Evolutionary conservation across 2,113 vertebrate genomes (phyloP).

Genomic region (Mastomys natalensis): DNA sequence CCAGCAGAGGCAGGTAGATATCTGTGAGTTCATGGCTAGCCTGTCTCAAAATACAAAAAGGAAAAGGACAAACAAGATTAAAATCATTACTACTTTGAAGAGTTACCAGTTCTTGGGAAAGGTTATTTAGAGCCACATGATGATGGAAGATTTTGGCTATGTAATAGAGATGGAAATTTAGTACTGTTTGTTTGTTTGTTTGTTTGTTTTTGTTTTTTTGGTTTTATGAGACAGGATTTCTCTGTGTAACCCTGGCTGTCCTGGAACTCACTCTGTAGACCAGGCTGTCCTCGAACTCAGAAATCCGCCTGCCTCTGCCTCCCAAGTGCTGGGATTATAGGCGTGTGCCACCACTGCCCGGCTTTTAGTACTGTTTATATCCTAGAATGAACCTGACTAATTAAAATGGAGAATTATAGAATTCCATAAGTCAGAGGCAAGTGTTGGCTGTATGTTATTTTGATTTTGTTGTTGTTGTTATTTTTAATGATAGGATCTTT

Average conservation of each 20-base stretch:
- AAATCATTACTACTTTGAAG: neutral
- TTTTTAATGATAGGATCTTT: neutral
- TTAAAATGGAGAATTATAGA: neutral
- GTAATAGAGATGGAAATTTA: neutral
- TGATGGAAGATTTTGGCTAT: neutral
- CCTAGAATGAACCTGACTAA: neutral
- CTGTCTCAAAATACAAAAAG: no score
- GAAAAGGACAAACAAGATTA: neutral
- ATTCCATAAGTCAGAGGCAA: neutral
- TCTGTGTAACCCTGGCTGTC: no score
- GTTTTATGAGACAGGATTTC: no score
- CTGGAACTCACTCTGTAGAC: no score
- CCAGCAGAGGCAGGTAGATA: neutral
- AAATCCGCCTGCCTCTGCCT: no score
- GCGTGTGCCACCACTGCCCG: no score
- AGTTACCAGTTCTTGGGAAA: neutral
- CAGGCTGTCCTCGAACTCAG: no score
- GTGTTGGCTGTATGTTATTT: neutral
- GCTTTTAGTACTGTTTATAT: neutral
- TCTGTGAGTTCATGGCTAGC: neutral
- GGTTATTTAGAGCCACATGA: neutral
- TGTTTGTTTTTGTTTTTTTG: no score
- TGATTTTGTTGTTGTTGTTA: neutral
- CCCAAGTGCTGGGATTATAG: no score
- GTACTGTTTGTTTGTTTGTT: no score